Conservation (phyloP, 2,888 invertebrate genomes). For the Melanotus villosus region DNA sequence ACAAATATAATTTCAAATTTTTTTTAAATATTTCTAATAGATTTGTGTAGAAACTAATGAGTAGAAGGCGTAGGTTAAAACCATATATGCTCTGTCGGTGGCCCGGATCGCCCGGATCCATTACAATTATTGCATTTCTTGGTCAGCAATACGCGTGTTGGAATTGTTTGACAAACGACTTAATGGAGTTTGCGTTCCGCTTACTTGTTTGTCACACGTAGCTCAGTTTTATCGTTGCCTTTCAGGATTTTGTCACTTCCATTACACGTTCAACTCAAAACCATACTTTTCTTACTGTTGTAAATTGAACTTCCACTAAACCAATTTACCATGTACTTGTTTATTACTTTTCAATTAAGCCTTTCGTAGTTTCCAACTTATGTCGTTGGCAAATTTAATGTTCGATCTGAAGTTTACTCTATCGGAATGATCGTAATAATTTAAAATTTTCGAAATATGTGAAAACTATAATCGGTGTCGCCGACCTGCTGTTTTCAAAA, state of each 20-base stretch:
- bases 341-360: conserved; percentile 38
- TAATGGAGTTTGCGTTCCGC: conserved; percentile 44
- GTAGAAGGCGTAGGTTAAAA: too few relatives aligned
- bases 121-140: conserved; percentile 28
- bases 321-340: conserved; percentile 42
- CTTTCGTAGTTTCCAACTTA: conserved; percentile 15
- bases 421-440: too few relatives aligned
- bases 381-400: too few relatives aligned
- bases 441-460: too few relatives aligned
- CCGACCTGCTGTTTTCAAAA: too few relatives aligned
- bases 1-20: too few relatives aligned
- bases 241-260: conserved; percentile 41
- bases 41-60: too few relatives aligned
- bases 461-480: too few relatives aligned
- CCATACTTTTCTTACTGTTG: conserved; percentile 14
- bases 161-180: conserved; percentile 37
- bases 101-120: conserved; percentile 5
- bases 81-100: too few relatives aligned
- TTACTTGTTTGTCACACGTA: conserved; percentile 38
- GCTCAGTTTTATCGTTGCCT: conserved; percentile 39
- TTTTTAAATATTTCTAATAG: too few relatives aligned
- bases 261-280: conserved; percentile 25
- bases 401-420: too few relatives aligned
- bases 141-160: conserved; percentile 25
- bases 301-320: conserved; percentile 39